A percentile compares a stretch with the other conserved stretches of the same genome.
Evolutionary conservation across 2,888 invertebrate genomes (phyloP).

Genomic region (Hypena proboscidalis): DNA sequence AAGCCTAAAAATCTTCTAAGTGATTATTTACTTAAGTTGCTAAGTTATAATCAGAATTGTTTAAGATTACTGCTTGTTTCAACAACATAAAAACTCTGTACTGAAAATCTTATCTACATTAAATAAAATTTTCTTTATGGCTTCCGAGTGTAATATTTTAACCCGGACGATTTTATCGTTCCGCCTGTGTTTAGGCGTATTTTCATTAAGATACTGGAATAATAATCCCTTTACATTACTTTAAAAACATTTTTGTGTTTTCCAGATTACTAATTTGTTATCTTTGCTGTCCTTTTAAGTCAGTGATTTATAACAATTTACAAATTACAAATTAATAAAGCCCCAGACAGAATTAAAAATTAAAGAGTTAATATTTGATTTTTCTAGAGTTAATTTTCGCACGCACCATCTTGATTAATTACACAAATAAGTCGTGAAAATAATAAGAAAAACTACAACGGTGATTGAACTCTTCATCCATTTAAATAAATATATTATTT

Average conservation of each 20-base stretch:
- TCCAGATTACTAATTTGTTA: neutral
- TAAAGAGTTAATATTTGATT: too few species aligned
- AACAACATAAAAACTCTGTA: conserved; percentile 56
- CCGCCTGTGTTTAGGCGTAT: conserved; percentile 62
- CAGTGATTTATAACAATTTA: too few species aligned
- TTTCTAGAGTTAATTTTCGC: too few species aligned
- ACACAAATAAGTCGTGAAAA: too few species aligned
- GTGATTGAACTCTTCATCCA: too few species aligned
- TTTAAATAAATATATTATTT: too few species aligned
- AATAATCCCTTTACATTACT: conserved; percentile 28
- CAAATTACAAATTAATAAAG: too few species aligned
- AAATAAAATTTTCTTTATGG: conserved; percentile 77
- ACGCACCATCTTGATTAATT: too few species aligned
- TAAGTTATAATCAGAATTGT: conserved; percentile 13
- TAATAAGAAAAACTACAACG: too few species aligned
- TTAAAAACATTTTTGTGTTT: conserved; percentile 1
- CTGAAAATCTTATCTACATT: conserved; percentile 65
- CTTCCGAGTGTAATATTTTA: conserved; percentile 78
- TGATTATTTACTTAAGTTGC: too few species aligned
- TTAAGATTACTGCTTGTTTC: conserved; percentile 36
- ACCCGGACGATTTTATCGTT: conserved; percentile 68
- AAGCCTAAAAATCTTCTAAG: too few species aligned
- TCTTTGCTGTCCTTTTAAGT: neutral
- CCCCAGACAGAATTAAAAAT: too few species aligned
- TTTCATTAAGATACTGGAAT: conserved; percentile 57